phyloP scores from a whole-genome alignment of 2,888 invertebrate species.

The Ctena decussata region DNA sequence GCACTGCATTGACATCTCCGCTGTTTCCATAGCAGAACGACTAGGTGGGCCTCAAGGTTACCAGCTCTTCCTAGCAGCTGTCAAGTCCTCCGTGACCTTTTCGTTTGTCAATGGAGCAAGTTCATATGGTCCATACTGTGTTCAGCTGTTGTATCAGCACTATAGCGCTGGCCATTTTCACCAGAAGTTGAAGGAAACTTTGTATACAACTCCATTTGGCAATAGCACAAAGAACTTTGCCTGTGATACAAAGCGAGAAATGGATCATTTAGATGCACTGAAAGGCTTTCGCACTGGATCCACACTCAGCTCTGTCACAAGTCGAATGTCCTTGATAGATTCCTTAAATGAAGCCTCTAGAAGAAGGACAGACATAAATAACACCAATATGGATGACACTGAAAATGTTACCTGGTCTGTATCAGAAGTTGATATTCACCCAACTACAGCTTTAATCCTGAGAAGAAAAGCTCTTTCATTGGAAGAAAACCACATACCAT shows the following conservation, averaged over 20 bases:
- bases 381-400: not conserved
- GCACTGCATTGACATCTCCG: constrained; percentile 28
- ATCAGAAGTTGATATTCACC: constrained; percentile 18
- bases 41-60: constrained; percentile 3
- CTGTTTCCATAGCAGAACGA: constrained; percentile 25
- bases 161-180: constrained; percentile 9
- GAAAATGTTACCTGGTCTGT: constrained; percentile 7
- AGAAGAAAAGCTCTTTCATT: constrained; percentile 21
- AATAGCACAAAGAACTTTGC: constrained; percentile 13
- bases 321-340: constrained; percentile 52
- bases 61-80: constrained; percentile 9
- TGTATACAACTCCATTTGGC: constrained; percentile 2
- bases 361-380: not conserved
- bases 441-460: constrained; percentile 7
- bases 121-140: constrained; percentile 32
- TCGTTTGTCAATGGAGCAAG: constrained; percentile 24
- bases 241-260: constrained; percentile 27
- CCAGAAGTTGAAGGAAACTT: not conserved
- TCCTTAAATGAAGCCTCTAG: constrained; percentile 14
- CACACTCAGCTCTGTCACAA: constrained; percentile 21
- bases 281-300: too few relatives aligned
- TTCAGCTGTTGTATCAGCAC: not conserved
- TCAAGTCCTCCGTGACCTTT: constrained; percentile 30
- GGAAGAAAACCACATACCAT: not conserved
- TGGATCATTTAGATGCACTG: constrained; percentile 38